A percentile compares a stretch with the other conserved stretches of the same genome.
phyloP scores from a whole-genome alignment of 2,113 vertebrate genomes.

The Acanthochromis polyacanthus region DNA sequence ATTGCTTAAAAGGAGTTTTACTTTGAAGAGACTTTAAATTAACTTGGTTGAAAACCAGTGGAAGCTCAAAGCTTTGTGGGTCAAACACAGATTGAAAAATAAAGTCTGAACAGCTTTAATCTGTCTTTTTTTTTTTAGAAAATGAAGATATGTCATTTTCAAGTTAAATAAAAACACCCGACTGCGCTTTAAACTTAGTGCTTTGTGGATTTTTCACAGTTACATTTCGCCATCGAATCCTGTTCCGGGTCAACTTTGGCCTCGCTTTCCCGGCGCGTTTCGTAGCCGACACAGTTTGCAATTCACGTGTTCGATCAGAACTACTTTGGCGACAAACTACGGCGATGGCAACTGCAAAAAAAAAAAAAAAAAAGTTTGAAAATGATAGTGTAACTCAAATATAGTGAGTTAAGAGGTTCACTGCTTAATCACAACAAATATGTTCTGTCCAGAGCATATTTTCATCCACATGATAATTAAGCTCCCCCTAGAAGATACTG shows the following conservation, averaged over 20 bases:
- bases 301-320: not conserved
- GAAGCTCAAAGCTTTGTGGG: not conserved
- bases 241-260: slow-evolving; percentile 29
- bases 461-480: slow-evolving; percentile 72
- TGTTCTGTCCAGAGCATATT: slow-evolving; percentile 79
- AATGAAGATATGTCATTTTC: not conserved
- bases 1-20: not conserved
- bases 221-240: slow-evolving; percentile 11
- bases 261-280: not conserved
- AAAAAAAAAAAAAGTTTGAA: slow-evolving; percentile 34
- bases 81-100: slow-evolving; percentile 10
- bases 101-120: not conserved
- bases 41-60: not conserved
- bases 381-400: slow-evolving; percentile 74
- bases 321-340: slow-evolving; percentile 15
- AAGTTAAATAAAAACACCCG: not conserved
- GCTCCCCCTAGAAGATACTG: slow-evolving; percentile 74
- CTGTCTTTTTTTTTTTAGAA: not conserved
- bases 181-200: not conserved
- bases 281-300: not conserved
- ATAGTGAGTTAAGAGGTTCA: slow-evolving; percentile 83
- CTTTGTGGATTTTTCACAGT: slow-evolving; percentile 39
- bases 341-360: slow-evolving; percentile 34
- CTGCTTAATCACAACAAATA: slow-evolving; percentile 82
- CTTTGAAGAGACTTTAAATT: not conserved